Conservation (phyloP, 2,888 invertebrate species). For the Tenthredo livida region DNA sequence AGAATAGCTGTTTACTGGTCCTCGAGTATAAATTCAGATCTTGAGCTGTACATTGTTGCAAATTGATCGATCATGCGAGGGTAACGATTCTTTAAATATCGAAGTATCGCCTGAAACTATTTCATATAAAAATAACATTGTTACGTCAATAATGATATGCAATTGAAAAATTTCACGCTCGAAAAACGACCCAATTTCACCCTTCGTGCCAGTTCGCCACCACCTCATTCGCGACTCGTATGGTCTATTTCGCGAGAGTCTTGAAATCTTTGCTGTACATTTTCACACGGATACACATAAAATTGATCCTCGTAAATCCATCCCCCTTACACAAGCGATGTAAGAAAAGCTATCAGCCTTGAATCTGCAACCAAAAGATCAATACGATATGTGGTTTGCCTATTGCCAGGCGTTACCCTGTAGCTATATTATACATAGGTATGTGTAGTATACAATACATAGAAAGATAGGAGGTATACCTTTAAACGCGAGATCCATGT, state of each 20-base stretch:
- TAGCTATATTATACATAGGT: not conserved
- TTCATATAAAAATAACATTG: not conserved
- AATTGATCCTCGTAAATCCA: conserved; percentile 23
- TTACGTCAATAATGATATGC: not conserved
- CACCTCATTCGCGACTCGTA: not conserved
- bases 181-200: not conserved
- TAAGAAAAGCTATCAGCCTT: conserved; percentile 7
- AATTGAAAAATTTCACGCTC: not conserved
- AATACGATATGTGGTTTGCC: conserved; percentile 36
- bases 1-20: conserved; percentile 24
- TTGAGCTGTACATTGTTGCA: not conserved
- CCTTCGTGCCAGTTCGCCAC: not conserved
- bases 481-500: conserved; percentile 55
- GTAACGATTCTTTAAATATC: not conserved
- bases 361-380: conserved; percentile 32
- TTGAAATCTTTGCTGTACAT: not conserved
- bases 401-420: conserved; percentile 20
- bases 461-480: not conserved
- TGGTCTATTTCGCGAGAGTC: not conserved
- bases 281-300: conserved; percentile 18
- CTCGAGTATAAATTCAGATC: conserved; percentile 9
- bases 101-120: not conserved
- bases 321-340: conserved; percentile 12
- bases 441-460: not conserved
- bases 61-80: conserved; percentile 26